Base-by-base conservation (phyloP, 2,113 vertebrate species). In the Pelmatolapia mariae region DNA sequence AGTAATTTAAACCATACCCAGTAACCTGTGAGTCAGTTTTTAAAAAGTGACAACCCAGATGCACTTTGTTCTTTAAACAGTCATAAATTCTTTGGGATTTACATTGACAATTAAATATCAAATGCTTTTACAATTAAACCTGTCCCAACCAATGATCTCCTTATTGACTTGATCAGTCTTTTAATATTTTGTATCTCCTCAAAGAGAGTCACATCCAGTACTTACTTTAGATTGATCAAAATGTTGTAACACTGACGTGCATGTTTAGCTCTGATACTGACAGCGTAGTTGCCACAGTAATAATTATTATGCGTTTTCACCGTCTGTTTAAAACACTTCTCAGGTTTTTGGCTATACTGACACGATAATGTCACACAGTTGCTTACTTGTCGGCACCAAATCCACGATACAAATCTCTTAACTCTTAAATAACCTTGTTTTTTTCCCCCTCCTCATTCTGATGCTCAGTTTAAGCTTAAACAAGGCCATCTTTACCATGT, bases 221-320 rank as follows among this genome's bases (percentile, higher is more conserved):
- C 43, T 47, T 45, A 16, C 2, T 26, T 24, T 73, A 45, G 68
- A 18, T 45, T 76, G 47, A 47, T 45, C 40, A 4, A 76, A 76
- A 76, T 76, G 8, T 29, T 47, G 26, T 1, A 45, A 43, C 38
- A 45, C 66, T 10, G 38, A 43, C 0, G 4, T 7, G 19, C 66
- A 63, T 1, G 31, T 63, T 36, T 63, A 73, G 38, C 36, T 24
- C 38, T 6, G n/a, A 24, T 71, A 18, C 22, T 5, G 40, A 47
- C 68, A 29, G 40, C 3, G 15, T 29, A 29, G 38, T 73, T 73
- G 40, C 68, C 68, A 73, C 0, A 71, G 38, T 45, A 45, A 18
- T 73, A 26, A 73, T 45, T 18, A 2, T 16, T 0, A 24, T 0
- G 2, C 0, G 31, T 66, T 66, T 36, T 66, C 61, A 36, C 31